These are phyloP conservation scores for Drosophila triauraria DNA, from an alignment of 1,140 invertebrate genomes.

Conservation along the genomic window DNA sequence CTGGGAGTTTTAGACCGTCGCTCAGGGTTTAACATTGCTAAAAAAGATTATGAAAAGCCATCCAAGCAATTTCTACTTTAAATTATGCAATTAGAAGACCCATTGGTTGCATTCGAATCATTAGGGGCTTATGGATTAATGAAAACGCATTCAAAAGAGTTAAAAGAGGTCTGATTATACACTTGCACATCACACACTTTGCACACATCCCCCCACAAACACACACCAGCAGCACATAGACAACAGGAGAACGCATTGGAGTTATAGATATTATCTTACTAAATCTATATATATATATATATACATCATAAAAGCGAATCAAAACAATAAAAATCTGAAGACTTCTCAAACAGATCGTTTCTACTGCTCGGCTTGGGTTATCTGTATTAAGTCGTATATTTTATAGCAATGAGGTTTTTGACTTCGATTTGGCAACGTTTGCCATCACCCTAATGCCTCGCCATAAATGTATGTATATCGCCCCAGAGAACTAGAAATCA, in stretches of 20 bases:
- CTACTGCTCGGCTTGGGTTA: slow-evolving; percentile 1
- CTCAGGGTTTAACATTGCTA: slow-evolving; percentile 45
- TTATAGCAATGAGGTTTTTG: not conserved
- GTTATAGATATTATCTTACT: slow-evolving; percentile 41
- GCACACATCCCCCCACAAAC: slow-evolving; percentile 14
- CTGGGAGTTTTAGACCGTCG: slow-evolving; percentile 18
- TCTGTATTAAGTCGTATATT: slow-evolving; percentile 21
- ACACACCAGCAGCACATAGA: slow-evolving; percentile 2
- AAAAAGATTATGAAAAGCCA: slow-evolving; percentile 13
- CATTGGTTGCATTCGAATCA: slow-evolving; percentile 12
- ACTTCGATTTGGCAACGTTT: slow-evolving; percentile 26
- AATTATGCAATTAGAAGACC: slow-evolving; percentile 35
- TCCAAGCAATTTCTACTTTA: slow-evolving; percentile 45
- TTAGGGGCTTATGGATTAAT: slow-evolving; percentile 25
- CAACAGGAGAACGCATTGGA: slow-evolving; percentile 11
- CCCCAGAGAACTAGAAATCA: slow-evolving; percentile 46
- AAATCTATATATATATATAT: not conserved
- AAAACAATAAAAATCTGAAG: slow-evolving; percentile 56
- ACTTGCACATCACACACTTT: slow-evolving; percentile 12
- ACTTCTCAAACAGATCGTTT: slow-evolving; percentile 36
- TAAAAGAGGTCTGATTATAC: slow-evolving; percentile 22
- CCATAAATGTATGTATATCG: slow-evolving; percentile 19
- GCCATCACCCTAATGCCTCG: slow-evolving; percentile 49
- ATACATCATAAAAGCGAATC: slow-evolving; percentile 43
- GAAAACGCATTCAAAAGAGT: slow-evolving; percentile 14